Conservation (phyloP, 2,797 vertebrate genomes). For the Rhabdophis nuchalis region DNA sequence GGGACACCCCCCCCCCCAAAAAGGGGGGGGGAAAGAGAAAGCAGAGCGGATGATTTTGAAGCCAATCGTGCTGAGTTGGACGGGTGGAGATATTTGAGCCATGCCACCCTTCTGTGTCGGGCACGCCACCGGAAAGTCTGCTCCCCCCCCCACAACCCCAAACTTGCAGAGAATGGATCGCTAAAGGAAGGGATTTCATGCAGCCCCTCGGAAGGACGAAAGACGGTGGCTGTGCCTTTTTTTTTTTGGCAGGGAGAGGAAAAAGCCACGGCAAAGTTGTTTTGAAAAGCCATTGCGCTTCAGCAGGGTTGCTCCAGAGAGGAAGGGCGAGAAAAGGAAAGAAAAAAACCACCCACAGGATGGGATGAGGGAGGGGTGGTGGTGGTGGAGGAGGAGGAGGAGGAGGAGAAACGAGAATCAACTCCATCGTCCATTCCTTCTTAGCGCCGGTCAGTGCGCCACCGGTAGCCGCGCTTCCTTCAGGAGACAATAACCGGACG, state of each 20-base stretch:
- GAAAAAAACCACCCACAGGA: conserved; percentile 31
- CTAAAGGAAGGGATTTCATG: conserved; percentile 51
- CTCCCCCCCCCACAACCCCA: neutral
- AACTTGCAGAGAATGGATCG: neutral
- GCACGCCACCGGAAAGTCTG: neutral
- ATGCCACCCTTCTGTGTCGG: neutral
- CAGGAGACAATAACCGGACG: conserved; percentile 63
- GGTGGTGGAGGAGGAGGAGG: conserved; percentile 24
- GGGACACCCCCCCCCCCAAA: neutral
- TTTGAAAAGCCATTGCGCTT: conserved; percentile 47
- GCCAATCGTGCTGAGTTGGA: conserved; percentile 9
- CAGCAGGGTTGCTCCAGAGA: conserved; percentile 43
- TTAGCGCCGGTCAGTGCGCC: neutral
- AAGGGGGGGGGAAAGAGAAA: neutral
- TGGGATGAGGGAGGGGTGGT: conserved; percentile 32
- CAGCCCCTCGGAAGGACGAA: conserved; percentile 39
- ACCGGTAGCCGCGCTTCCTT: neutral
- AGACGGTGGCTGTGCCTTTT: conserved; percentile 4
- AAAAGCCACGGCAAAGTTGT: conserved; percentile 59
- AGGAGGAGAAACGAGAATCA: conserved; percentile 34
- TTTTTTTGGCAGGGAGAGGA: neutral
- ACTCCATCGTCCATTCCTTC: conserved; percentile 34
- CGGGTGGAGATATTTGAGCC: neutral
- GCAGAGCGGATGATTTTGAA: conserved; percentile 21
- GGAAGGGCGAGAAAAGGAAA: conserved; percentile 42